A percentile compares a stretch with the other conserved stretches of the same genome.
Conservation (phyloP, 2,888 invertebrate species). For the Rhodophaea formosa region DNA sequence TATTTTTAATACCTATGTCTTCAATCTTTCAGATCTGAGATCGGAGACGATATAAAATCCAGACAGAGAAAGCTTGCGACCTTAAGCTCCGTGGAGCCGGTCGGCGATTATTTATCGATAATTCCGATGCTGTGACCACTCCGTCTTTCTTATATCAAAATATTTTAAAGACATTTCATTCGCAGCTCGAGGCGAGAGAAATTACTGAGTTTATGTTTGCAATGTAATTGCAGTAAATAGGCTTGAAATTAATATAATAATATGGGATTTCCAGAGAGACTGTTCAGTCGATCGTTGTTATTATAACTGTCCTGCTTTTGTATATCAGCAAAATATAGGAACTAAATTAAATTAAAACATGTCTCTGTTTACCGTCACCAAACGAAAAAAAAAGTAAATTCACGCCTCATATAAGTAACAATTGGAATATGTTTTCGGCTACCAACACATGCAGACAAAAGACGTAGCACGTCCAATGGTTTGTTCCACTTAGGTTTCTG, state of each 20-base stretch:
- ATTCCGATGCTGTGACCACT: background rate
- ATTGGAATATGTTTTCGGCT: background rate
- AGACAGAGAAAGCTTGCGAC: slow-evolving; percentile 10
- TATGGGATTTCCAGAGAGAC: no score
- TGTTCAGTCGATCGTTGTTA: no score
- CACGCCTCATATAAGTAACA: background rate
- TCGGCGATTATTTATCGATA: slow-evolving; percentile 6
- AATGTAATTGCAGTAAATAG: background rate
- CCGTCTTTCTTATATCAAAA: slow-evolving; percentile 2
- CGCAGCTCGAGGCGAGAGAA: background rate
- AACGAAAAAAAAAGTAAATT: background rate
- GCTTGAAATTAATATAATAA: background rate
- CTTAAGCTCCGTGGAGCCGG: slow-evolving; percentile 3
- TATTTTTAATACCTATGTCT: background rate
- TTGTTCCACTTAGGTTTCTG: slow-evolving; percentile 3
- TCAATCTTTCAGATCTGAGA: background rate
- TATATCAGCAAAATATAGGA: no score
- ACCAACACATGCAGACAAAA: background rate
- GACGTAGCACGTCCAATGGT: background rate
- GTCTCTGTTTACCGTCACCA: background rate
- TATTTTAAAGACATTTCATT: background rate
- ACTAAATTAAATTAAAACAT: background rate
- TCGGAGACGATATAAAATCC: background rate
- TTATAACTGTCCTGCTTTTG: no score
- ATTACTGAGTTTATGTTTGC: background rate